These are phyloP conservation scores for Magallana gigas DNA, from an alignment of 1,140 invertebrate genomes.

Conservation along the genomic window DNA sequence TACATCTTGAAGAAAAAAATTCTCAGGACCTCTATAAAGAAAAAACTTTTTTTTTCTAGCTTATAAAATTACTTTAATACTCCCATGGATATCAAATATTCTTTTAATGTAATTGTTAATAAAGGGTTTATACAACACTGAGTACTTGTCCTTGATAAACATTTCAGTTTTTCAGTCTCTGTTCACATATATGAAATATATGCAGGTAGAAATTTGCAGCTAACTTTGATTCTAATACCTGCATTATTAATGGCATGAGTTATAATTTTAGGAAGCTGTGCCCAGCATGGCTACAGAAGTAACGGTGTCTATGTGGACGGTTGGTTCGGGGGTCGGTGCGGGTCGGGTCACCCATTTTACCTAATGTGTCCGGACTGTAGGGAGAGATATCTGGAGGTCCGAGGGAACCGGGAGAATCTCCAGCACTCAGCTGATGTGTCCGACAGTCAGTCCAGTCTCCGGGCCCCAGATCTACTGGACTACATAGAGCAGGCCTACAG, in stretches of 20 bases:
- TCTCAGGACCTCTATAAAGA: too few species aligned
- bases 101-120: too few species aligned
- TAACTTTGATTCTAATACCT: too few species aligned
- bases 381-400: conserved; percentile 77
- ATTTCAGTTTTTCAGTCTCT: too few species aligned
- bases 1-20: too few species aligned
- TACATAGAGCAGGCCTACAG: conserved; percentile 45
- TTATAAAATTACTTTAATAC: too few species aligned
- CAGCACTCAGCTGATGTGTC: not conserved
- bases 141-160: too few species aligned
- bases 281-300: conserved; percentile 73
- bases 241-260: not conserved
- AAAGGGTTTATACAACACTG: too few species aligned
- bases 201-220: too few species aligned
- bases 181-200: too few species aligned
- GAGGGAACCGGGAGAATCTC: conserved; percentile 21
- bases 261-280: conserved; percentile 66
- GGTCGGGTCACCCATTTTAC: conserved; percentile 77
- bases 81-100: too few species aligned
- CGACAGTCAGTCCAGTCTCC: conserved; percentile 4
- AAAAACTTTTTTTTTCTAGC: too few species aligned
- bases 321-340: conserved; percentile 74
- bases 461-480: conserved; percentile 66
- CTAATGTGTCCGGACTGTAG: conserved; percentile 81
- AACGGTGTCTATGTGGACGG: conserved; percentile 71